Evolutionary conservation across 2,888 invertebrate genomes (phyloP).

Genomic region (Ectemnius cavifrons): DNA sequence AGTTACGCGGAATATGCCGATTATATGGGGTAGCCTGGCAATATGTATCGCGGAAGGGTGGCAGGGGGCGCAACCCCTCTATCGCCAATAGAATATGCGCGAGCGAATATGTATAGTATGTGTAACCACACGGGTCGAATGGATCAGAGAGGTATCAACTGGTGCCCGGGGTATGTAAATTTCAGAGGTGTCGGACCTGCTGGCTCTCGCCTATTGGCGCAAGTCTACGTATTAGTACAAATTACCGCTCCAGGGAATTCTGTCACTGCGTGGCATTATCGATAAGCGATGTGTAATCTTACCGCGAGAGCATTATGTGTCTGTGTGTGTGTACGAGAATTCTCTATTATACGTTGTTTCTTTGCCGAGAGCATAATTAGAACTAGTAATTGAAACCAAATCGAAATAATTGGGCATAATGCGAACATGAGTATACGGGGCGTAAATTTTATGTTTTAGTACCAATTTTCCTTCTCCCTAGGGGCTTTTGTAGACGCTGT

Average conservation of each 20-base stretch:
- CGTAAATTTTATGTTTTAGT: neutral
- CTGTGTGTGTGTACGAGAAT: neutral
- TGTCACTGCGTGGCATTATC: conserved; percentile 25
- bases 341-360: neutral
- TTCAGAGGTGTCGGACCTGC: conserved; percentile 19
- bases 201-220: conserved; percentile 31
- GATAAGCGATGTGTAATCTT: neutral
- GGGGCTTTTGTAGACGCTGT: too few relatives aligned
- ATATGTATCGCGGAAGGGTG: neutral
- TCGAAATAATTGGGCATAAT: too few relatives aligned
- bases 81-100: conserved; percentile 4
- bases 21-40: neutral
- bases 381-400: too few relatives aligned
- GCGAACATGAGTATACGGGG: too few relatives aligned
- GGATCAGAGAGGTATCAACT: conserved; percentile 30
- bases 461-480: neutral
- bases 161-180: conserved; percentile 40
- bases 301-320: neutral
- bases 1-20: neutral
- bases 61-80: neutral
- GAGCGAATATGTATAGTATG: neutral
- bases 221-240: conserved; percentile 37
- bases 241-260: conserved; percentile 30
- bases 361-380: neutral
- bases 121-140: neutral